These are phyloP conservation scores for Patella pellucida DNA, from an alignment of 2,888 invertebrate species.

Conservation along the genomic window DNA sequence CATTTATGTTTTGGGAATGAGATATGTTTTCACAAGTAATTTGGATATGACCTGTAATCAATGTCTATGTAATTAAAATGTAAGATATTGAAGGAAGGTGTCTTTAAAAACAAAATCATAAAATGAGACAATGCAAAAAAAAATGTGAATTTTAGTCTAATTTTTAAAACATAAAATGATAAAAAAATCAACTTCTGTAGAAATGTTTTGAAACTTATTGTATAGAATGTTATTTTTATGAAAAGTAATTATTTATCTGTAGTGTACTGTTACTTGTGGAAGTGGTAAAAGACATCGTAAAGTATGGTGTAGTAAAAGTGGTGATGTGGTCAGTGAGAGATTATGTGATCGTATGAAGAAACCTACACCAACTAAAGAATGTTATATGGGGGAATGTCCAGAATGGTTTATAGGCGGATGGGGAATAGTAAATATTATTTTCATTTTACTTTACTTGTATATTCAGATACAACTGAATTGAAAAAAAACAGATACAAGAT, in stretches of 20 bases:
- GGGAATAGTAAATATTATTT: constrained; percentile 50
- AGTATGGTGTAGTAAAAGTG: constrained; percentile 68
- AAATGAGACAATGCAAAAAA: no score
- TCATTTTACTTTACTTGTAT: no score
- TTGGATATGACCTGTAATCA: no score
- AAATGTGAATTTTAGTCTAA: no score
- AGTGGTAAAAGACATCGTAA: constrained; percentile 74
- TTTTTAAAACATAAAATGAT: background rate
- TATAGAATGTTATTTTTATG: background rate
- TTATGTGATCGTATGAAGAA: constrained; percentile 48
- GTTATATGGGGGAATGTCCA: constrained; percentile 59
- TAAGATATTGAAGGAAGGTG: no score
- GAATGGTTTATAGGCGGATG: constrained; percentile 61
- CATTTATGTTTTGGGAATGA: no score
- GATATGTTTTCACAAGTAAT: no score
- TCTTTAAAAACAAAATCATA: no score
- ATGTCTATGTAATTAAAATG: no score
- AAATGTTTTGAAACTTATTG: background rate
- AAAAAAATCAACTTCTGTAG: no score
- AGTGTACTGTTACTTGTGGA: constrained; percentile 81
- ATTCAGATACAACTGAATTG: no score
- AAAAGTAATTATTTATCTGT: constrained; percentile 27
- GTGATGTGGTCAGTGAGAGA: constrained; percentile 49
- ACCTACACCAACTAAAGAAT: constrained; percentile 54
- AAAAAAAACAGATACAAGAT: no score